A percentile compares a stretch with the other conserved stretches of the same genome.
Evolutionary conservation across 1,140 invertebrate genomes (phyloP).

Genomic region (Listronotus bonariensis): DNA sequence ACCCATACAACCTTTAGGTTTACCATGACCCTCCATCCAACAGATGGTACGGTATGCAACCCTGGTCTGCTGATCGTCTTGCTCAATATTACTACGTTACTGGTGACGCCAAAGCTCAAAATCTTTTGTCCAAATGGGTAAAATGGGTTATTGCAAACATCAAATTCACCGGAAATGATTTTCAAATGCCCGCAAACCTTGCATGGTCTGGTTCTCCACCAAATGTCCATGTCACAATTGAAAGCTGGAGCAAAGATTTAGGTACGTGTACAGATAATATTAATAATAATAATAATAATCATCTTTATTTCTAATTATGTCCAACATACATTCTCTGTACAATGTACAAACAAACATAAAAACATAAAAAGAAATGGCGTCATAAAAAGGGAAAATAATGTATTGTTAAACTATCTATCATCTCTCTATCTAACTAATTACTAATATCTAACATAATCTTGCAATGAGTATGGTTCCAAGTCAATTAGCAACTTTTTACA

Average conservation of each 20-base stretch:
- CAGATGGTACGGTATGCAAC: conserved; percentile 43
- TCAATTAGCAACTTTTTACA: background rate
- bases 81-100: conserved; percentile 40
- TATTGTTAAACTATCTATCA: too few species aligned
- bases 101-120: conserved; percentile 32
- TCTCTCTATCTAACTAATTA: too few species aligned
- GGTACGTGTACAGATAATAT: conserved; percentile 10
- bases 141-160: conserved; percentile 25
- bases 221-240: conserved; percentile 26
- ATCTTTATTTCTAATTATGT: too few species aligned
- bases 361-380: too few species aligned
- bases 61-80: conserved; percentile 39
- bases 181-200: conserved; percentile 25
- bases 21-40: conserved; percentile 42
- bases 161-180: conserved; percentile 18
- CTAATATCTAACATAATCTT: too few species aligned
- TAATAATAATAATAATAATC: too few species aligned
- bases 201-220: conserved; percentile 33
- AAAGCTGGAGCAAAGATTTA: conserved; percentile 24
- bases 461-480: too few species aligned
- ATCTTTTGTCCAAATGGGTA: conserved; percentile 33
- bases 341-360: too few species aligned
- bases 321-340: too few species aligned
- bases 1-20: background rate
- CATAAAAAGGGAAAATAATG: too few species aligned